Conservation (phyloP, 2,113 vertebrate species). For the Beaufortia kweichowensis region DNA sequence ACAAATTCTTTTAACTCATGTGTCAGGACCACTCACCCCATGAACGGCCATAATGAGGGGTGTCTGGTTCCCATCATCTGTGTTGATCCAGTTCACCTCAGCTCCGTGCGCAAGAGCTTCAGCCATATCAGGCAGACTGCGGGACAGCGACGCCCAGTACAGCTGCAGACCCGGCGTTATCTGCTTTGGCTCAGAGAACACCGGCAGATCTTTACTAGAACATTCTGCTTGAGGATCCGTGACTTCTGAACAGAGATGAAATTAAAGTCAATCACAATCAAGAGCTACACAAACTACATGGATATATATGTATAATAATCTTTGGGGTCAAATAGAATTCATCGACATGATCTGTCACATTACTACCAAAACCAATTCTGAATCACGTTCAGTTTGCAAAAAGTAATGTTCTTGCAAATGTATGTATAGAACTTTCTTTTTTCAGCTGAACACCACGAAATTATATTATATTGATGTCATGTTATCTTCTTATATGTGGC, state of each 20-base stretch:
- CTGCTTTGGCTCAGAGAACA: constrained; percentile 79
- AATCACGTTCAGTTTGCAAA: too few species aligned
- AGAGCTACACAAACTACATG: too few species aligned
- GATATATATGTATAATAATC: too few species aligned
- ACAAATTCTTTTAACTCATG: background rate
- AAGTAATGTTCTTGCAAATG: too few species aligned
- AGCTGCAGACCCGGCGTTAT: constrained; percentile 84
- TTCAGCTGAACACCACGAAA: too few species aligned
- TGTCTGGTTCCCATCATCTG: constrained; percentile 84
- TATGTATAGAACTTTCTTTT: too few species aligned
- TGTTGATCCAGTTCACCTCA: constrained; percentile 92
- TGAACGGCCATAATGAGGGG: constrained; percentile 95
- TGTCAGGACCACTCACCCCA: constrained; percentile 79
- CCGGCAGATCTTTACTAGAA: constrained; percentile 71
- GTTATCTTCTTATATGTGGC: too few species aligned
- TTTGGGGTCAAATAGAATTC: too few species aligned
- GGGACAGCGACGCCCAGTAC: constrained; percentile 85
- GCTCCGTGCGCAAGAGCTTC: constrained; percentile 93
- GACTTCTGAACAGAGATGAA: constrained; percentile 49
- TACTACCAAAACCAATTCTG: too few species aligned
- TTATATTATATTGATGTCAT: too few species aligned
- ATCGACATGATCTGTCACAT: too few species aligned
- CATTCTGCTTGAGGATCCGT: constrained; percentile 57
- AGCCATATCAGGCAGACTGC: constrained; percentile 92
- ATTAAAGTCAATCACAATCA: constrained; percentile 3